Base-by-base conservation (phyloP, 2,797 vertebrate species). In the Zalophus californianus region DNA sequence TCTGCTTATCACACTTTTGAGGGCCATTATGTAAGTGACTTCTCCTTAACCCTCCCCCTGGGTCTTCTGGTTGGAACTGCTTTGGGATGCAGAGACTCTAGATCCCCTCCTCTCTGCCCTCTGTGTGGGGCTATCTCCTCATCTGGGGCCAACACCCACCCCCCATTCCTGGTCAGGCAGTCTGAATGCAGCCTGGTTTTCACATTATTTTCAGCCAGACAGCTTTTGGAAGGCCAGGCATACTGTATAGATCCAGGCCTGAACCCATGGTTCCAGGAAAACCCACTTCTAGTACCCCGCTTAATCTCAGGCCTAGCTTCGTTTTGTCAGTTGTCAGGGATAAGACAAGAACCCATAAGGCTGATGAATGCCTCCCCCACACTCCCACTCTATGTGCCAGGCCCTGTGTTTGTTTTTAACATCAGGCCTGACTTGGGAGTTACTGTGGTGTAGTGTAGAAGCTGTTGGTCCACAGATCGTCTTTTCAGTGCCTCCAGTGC, bases 121-220 rank as follows among this genome's bases (percentile, higher is more conserved):
- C 66, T n/a, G 25, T 32, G n/a, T 92, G 68, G 86, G 79, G 50
- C 27, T 62, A 48, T 38, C 52, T 83, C 32, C 56, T 58, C 64
- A 44, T 86, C 54, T 2, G 4, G 2, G 80, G 54, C 84, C 70
- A 83, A 44, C 32, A 23, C 12, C 27, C 27, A 5, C 8, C 41
- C 41, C 77, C 29, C 21, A 7, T 54, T 29, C 27, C 60, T 92
- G 89, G 11, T 68, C n/a, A 92, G 72, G 58, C 44, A n/a, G 62
- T 82, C 52, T 60, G 41, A 68, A 80, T 7, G 38, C 48, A 82
- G 64, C 72, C 94, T 75, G 90, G 38, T 96, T 94, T 97, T 97
- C 72, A 82, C 78, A 72, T 79, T 94, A 86, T 90, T 89, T 96
- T 75, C 23, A 94, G 66, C 32, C 89, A 90, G 79, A n/a, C 70